phyloP scores from a whole-genome alignment of 2,888 invertebrate genomes.

The Xestia ashworthii region DNA sequence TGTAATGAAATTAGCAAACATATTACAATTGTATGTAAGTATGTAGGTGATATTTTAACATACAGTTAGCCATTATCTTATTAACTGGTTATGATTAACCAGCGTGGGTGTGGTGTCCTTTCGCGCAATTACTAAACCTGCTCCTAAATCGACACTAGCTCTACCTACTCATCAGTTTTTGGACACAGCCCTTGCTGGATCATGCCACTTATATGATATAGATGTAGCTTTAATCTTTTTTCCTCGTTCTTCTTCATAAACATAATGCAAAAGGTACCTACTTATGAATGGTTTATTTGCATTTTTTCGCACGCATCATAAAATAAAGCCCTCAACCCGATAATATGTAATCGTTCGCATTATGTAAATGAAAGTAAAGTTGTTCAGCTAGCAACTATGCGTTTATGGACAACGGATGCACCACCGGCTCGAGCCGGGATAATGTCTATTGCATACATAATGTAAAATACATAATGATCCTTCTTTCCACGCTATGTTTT shows the following conservation, averaged over 20 bases:
- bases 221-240: conserved; percentile 10
- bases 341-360: conserved; percentile 69
- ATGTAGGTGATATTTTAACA: conserved; percentile 15
- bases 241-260: conserved; percentile 1
- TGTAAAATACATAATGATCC: conserved; percentile 69
- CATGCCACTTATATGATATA: too few relatives aligned
- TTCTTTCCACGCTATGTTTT: conserved; percentile 64
- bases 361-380: conserved; percentile 83
- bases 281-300: conserved; percentile 1
- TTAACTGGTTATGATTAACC: too few relatives aligned
- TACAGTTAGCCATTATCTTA: conserved; percentile 11
- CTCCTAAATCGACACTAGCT: neutral
- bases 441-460: conserved; percentile 74
- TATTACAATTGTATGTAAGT: conserved; percentile 4
- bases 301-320: conserved; percentile 38
- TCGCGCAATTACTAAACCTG: neutral
- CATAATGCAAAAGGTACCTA: neutral
- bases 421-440: conserved; percentile 66
- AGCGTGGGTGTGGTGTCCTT: too few relatives aligned
- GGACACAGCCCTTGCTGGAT: neutral
- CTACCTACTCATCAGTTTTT: neutral
- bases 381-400: conserved; percentile 70
- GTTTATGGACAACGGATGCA: conserved; percentile 67
- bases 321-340: conserved; percentile 30
- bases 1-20: conserved; percentile 47